Percentiles rank a stretch among this genome's conserved stretches.
These are phyloP conservation scores for Acanthurus lineatus DNA, from an alignment of 2,797 vertebrate species.

Conservation along the genomic window DNA sequence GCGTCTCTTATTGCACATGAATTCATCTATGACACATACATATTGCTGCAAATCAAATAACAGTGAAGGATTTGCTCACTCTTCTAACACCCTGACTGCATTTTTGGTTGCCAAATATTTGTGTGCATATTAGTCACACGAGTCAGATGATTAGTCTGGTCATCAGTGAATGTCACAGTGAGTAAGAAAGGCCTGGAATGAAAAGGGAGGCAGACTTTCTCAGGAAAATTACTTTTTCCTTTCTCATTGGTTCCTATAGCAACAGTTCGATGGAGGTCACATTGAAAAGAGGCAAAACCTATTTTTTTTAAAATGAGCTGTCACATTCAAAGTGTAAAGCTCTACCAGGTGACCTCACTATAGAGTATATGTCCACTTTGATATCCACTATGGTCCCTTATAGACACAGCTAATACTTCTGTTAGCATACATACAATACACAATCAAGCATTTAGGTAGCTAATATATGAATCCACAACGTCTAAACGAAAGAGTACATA, in stretches of 20 bases:
- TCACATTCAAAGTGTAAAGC: background rate
- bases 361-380: background rate
- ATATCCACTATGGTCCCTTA: background rate
- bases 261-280: background rate
- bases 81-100: background rate
- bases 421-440: background rate
- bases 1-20: slow-evolving; percentile 11
- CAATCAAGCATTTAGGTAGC: background rate
- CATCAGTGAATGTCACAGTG: slow-evolving; percentile 16
- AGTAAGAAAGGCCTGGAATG: slow-evolving; percentile 32
- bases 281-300: slow-evolving; percentile 5
- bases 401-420: background rate
- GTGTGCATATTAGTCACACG: slow-evolving; percentile 42
- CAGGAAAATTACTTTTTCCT: background rate
- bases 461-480: background rate
- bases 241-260: background rate
- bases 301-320: background rate
- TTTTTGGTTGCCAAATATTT: slow-evolving; percentile 23
- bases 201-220: background rate
- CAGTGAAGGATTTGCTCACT: background rate
- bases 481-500: background rate
- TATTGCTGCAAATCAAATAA: background rate
- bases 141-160: slow-evolving; percentile 18
- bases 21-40: background rate
- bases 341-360: background rate